These are phyloP conservation scores for Rhinogobio ventralis DNA, from an alignment of 2,797 vertebrate species.

Conservation along the genomic window DNA sequence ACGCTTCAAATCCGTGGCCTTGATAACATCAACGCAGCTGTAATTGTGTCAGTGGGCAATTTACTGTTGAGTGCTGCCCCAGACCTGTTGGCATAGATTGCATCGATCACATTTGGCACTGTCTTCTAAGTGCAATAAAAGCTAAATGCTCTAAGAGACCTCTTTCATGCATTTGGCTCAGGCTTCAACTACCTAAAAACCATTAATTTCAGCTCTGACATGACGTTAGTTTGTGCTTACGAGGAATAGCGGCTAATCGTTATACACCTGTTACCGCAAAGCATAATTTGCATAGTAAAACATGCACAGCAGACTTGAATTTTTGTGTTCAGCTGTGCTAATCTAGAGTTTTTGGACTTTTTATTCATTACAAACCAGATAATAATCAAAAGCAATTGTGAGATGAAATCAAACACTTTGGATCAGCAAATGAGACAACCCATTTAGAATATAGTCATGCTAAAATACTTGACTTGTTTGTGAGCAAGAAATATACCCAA, in stretches of 20 bases:
- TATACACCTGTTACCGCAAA: not conserved
- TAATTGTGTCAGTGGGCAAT: constrained; percentile 48
- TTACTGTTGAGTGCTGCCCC: constrained; percentile 40
- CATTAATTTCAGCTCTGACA: constrained; percentile 23
- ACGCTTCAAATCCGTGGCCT: constrained; percentile 26
- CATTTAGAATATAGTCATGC: not conserved
- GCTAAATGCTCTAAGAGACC: constrained; percentile 26
- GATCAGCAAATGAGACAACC: not conserved
- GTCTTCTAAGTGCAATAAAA: constrained; percentile 34
- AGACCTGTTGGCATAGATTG: constrained; percentile 40
- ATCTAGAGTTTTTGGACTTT: not conserved
- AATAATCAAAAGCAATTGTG: not conserved
- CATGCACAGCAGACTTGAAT: not conserved
- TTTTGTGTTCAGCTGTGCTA: not conserved
- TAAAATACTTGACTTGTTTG: not conserved
- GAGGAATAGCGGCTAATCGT: constrained; percentile 10
- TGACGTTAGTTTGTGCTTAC: constrained; percentile 22
- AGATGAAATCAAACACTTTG: not conserved
- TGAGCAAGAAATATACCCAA: not conserved
- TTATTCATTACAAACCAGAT: not conserved
- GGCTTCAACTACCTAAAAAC: not conserved
- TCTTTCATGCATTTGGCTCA: not conserved
- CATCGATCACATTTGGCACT: constrained; percentile 46
- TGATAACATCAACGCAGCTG: constrained; percentile 31
- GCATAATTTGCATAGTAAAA: not conserved